These are phyloP conservation scores for Anastrepha obliqua DNA, from an alignment of 1,140 invertebrate genomes.

Conservation along the genomic window DNA sequence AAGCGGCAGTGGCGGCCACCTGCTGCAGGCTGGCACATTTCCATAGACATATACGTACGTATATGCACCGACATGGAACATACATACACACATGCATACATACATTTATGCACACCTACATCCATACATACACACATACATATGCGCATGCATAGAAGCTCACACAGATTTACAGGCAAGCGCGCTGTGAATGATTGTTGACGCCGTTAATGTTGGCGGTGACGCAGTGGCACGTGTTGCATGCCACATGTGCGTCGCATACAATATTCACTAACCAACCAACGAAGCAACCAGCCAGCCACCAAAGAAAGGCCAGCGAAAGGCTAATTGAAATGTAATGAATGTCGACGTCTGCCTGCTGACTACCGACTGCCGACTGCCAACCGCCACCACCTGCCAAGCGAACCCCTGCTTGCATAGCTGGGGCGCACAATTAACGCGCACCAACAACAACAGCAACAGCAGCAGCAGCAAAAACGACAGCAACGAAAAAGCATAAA, in stretches of 20 bases:
- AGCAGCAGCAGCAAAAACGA: background rate
- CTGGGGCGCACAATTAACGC: slow-evolving; percentile 37
- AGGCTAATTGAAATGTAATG: slow-evolving; percentile 51
- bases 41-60: background rate
- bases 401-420: background rate
- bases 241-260: slow-evolving; percentile 44
- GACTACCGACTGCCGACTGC: background rate
- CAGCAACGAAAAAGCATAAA: slow-evolving; percentile 2
- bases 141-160: too few species aligned
- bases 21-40: slow-evolving; percentile 10
- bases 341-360: slow-evolving; percentile 42
- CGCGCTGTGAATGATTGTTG: background rate
- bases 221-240: slow-evolving; percentile 34
- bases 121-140: background rate
- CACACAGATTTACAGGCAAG: too few species aligned
- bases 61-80: background rate
- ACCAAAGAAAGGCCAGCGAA: slow-evolving; percentile 42
- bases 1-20: background rate
- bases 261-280: slow-evolving; percentile 7
- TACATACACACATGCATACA: background rate
- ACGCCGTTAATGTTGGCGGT: background rate
- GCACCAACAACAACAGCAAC: slow-evolving; percentile 4
- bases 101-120: background rate
- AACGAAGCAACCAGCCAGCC: background rate
- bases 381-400: background rate